Evolutionary conservation across 2,113 vertebrate species (phyloP).

Genomic region (Ardeotis arabs): DNA sequence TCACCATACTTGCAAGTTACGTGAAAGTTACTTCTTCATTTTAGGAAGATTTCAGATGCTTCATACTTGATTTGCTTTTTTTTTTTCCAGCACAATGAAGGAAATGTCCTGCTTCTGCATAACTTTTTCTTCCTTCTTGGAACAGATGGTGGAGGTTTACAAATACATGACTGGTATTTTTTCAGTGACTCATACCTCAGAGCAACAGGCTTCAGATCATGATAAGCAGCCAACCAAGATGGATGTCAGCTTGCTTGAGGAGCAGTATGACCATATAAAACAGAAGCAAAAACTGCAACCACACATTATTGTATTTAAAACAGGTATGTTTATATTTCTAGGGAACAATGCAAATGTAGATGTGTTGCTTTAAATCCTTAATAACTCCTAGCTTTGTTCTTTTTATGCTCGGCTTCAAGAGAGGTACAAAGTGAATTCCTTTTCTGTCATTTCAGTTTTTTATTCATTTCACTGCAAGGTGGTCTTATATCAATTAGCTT

Average conservation of each 20-base stretch:
- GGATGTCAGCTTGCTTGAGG: constrained; percentile 80
- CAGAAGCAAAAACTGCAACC: constrained; percentile 76
- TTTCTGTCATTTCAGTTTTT: background rate
- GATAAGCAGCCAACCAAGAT: constrained; percentile 69
- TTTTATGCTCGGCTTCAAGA: background rate
- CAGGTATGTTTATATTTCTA: constrained; percentile 72
- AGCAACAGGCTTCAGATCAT: constrained; percentile 58
- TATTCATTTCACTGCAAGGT: background rate
- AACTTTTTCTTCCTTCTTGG: constrained; percentile 70
- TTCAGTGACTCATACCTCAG: constrained; percentile 62
- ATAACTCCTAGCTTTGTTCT: background rate
- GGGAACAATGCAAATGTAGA: background rate
- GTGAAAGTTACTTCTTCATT: background rate
- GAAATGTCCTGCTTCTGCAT: constrained; percentile 72
- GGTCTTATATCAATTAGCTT: background rate
- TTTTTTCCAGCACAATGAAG: constrained; percentile 37
- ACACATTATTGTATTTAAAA: constrained; percentile 76
- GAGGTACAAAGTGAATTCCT: background rate
- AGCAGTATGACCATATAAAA: constrained; percentile 79
- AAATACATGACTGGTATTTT: constrained; percentile 64
- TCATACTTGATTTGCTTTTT: background rate
- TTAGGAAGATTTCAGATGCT: constrained; percentile 10
- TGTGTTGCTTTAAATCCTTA: background rate
- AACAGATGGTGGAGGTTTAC: constrained; percentile 70
- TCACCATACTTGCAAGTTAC: background rate